phyloP scores from a whole-genome alignment of 2,888 invertebrate genomes.

The Ethmia dodecea region DNA sequence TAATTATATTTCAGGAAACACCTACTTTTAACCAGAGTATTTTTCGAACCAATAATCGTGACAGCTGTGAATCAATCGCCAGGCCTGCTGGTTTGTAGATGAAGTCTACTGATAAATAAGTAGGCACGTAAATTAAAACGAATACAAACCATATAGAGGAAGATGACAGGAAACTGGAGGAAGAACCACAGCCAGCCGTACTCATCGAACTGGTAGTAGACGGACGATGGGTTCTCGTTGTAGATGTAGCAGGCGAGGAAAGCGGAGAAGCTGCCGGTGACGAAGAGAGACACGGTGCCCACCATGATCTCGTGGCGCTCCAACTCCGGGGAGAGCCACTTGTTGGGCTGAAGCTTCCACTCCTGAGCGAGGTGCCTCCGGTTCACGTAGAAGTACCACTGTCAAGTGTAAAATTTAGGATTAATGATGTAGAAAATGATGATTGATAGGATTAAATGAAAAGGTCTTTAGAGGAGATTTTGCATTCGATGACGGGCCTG shows the following conservation, averaged over 20 bases:
- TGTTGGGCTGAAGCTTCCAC: slow-evolving; percentile 86
- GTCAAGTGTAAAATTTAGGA: no score
- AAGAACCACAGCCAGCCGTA: slow-evolving; percentile 82
- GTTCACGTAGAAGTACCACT: slow-evolving; percentile 85
- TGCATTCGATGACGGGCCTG: no score
- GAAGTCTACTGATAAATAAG: no score
- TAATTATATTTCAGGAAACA: no score
- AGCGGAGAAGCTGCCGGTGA: slow-evolving; percentile 76
- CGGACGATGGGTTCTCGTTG: slow-evolving; percentile 81
- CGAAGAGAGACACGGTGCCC: slow-evolving; percentile 77
- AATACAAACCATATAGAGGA: slow-evolving; percentile 77
- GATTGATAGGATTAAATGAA: no score
- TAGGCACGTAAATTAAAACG: no score
- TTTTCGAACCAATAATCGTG: no score
- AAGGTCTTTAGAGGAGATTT: no score
- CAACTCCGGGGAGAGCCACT: slow-evolving; percentile 81
- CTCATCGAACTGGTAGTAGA: slow-evolving; percentile 81
- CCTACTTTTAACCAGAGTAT: no score
- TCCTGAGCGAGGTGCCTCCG: slow-evolving; percentile 78
- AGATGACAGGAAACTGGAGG: slow-evolving; percentile 80
- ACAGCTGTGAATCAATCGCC: no score
- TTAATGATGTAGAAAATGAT: no score
- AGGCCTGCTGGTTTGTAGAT: no score
- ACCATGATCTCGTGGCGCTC: slow-evolving; percentile 83
- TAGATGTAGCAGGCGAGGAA: slow-evolving; percentile 80